Evolutionary conservation across 2,113 vertebrate genomes (phyloP), one percentile per base, ranked within the genome.

Genomic region (Nesogale talazaci): DNA sequence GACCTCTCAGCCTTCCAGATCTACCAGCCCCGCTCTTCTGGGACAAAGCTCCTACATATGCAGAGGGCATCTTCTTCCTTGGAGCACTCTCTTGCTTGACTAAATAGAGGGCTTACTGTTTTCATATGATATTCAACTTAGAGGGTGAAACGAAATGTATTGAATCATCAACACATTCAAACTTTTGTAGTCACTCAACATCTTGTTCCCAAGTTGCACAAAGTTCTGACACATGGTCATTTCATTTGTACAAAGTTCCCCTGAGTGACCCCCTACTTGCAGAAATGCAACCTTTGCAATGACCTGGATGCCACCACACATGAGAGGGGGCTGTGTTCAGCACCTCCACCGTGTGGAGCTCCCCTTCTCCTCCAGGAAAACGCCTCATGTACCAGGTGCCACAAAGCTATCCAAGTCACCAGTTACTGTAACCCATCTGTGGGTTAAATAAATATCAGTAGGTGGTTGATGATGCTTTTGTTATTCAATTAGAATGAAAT

Each of bases 131-230:
- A 80, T 46, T 87, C 25, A 56, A 5, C 65, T 89, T 34, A 46
- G 29, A 11, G 20, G 16, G 14, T 67, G 29, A 61, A 34, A 80
- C 40, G 59, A 52, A 95, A 86, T 52, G 61, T 77, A 61, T 72
- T 76, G 69, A 92, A 57, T 1, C 23, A 80, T 19, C 72, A 80
- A 65, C 29, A 42, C 57, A 91, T 38, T 90, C 6, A 87, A 87
- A 89, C 56, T 11, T n/a, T 52, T 42, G 23, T 78, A 77, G 56
- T 76, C 29, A 38, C 82, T 76, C 40, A 27, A 38, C 29, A 83
- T 91, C 84, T 61, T 75, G 40, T 94, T 91, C 91, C 22, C 29
- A 94, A 89, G 65, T 83, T 36, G 70, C 63, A 88, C 27, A 91
- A 75, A 77, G 67, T 57, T 76, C 34, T 83, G 46, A 70, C 75